phyloP scores from a whole-genome alignment of 2,797 vertebrate species.

The Malacoctenus gilli region DNA sequence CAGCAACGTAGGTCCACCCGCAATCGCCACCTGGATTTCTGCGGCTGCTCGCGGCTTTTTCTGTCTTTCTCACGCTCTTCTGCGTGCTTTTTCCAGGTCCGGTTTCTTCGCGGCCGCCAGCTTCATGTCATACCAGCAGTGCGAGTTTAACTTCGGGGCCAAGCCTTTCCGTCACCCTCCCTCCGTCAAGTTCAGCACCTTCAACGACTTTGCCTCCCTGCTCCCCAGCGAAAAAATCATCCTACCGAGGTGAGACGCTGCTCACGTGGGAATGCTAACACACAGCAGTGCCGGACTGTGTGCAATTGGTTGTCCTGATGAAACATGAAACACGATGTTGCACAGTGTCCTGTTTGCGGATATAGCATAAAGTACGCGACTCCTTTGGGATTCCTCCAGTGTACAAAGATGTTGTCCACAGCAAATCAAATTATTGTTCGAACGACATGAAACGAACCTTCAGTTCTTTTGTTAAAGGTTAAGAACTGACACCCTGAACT shows the following conservation, averaged over 20 bases:
- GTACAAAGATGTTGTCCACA: slow-evolving; percentile 1
- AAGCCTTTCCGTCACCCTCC: slow-evolving; percentile 96
- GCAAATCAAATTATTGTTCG: slow-evolving; percentile 13
- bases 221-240: slow-evolving; percentile 96
- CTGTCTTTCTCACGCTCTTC: not conserved
- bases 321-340: slow-evolving; percentile 21
- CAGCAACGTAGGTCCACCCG: slow-evolving; percentile 88
- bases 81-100: slow-evolving; percentile 79
- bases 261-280: not conserved
- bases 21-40: too few species aligned
- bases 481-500: too few species aligned
- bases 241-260: slow-evolving; percentile 88
- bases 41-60: too few species aligned
- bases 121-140: slow-evolving; percentile 99
- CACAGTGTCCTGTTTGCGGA: not conserved
- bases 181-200: slow-evolving; percentile 94
- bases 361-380: slow-evolving; percentile 18
- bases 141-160: slow-evolving; percentile 99
- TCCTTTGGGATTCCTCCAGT: slow-evolving; percentile 5
- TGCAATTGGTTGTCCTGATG: slow-evolving; percentile 2
- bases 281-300: not conserved
- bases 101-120: slow-evolving; percentile 99
- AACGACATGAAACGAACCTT: slow-evolving; percentile 3
- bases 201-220: slow-evolving; percentile 95
- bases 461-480: not conserved